Conservation (phyloP, 2,888 invertebrate genomes). For the Entomobrya multifasciata region DNA sequence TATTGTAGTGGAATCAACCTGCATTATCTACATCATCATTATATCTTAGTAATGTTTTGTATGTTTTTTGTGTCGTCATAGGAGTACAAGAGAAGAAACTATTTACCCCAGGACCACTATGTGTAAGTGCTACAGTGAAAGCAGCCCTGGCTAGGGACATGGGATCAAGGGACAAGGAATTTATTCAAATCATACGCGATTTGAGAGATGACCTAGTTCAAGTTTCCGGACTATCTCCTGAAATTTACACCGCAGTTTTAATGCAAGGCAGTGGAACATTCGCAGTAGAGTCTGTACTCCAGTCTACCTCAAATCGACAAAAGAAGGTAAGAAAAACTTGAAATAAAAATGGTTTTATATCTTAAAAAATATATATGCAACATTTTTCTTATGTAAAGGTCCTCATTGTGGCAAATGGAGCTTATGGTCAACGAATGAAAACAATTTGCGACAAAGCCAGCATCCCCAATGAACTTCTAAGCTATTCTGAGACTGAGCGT, state of each 20-base stretch:
- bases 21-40: too few relatives aligned
- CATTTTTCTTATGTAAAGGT: conserved; percentile 80
- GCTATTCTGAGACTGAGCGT: conserved; percentile 81
- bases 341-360: too few relatives aligned
- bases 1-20: too few relatives aligned
- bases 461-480: conserved; percentile 80
- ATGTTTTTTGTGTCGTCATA: neutral
- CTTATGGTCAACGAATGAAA: conserved; percentile 82
- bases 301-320: conserved; percentile 81
- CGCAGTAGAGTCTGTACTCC: conserved; percentile 82
- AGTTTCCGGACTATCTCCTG: conserved; percentile 81
- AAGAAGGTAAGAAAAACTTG: conserved; percentile 80
- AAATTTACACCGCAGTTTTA: conserved; percentile 81
- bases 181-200: conserved; percentile 81
- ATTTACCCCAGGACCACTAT: conserved; percentile 82
- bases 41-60: too few relatives aligned
- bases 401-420: conserved; percentile 82
- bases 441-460: conserved; percentile 81
- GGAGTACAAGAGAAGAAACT: conserved; percentile 80
- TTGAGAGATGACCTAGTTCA: conserved; percentile 81
- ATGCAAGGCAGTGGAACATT: conserved; percentile 83
- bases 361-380: neutral
- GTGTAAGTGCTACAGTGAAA: conserved; percentile 81
- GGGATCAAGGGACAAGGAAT: conserved; percentile 82
- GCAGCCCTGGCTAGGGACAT: conserved; percentile 80